Base-by-base conservation (phyloP, 1,140 invertebrate species). In the Bombus difficillimus region DNA sequence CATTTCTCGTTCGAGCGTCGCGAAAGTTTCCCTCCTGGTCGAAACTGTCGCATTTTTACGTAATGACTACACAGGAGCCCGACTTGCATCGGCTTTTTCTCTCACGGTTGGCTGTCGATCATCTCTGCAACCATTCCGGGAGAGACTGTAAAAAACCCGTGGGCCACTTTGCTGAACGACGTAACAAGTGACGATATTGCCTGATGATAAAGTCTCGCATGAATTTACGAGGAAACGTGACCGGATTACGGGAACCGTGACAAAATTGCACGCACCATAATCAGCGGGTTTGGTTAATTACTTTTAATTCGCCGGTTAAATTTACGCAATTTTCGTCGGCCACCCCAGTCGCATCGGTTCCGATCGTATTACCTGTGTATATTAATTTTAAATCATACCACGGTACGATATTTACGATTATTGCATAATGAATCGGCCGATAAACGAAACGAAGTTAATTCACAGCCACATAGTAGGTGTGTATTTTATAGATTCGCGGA, bases 161-260 rank as follows among this genome's bases (percentile, higher is more conserved):
- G 47, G 53, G 34, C 43, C 81, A 37, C 57, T 83, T 43, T 18
- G 9, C 66, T 43, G 47, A 86, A n/a, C 72, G 64, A 83, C 71
- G 62, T 78, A 71, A 78, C 77, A 83, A 64, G 79, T 79, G 81
- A 85, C 84, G 88, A 89, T 89, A 82, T 86, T 76, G 77, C 28
- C 47, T 68, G 81, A 87, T 79, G 89, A 90, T 84, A 80, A 85
- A 87, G 73, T 66, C 41, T 53, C 68, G 41, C 22, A 34, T 47
- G 73, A 71, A 89, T 90, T 87, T 85, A 87, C 79, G 82, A 86
- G 84, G 66, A 89, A 81, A 81, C 87, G 78, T 77, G 86, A 79
- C 68, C 73, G 83, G 83, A 89, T 89, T 89, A 89, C 78, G 43
- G 74, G 77, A 81, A 80, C 78, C 78, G 86, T 71, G 59, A 90